Percentiles rank a stretch among this genome's conserved stretches.
Conservation (phyloP, 2,888 invertebrate genomes). For the Papilio protenor region DNA sequence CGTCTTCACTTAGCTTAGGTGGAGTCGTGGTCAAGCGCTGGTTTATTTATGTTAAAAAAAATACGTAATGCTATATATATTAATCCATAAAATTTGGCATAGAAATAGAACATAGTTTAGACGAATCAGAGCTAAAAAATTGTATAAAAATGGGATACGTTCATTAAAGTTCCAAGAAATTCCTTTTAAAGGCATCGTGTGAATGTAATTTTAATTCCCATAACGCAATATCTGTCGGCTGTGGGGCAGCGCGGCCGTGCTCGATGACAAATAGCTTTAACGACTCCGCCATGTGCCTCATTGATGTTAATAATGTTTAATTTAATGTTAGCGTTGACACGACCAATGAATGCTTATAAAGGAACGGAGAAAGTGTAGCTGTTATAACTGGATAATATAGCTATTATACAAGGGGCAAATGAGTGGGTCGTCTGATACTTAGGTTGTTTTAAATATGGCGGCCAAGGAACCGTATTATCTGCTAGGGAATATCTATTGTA, state of each 20-base stretch:
- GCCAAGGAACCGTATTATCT: too few relatives aligned
- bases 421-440: background rate
- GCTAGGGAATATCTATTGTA: background rate
- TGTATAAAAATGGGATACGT: background rate
- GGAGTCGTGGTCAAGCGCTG: too few relatives aligned
- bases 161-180: background rate
- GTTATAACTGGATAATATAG: background rate
- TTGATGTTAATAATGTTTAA: constrained; percentile 50
- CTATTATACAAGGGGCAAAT: background rate
- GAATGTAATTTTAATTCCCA: constrained; percentile 38
- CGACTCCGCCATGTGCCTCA: constrained; percentile 61
- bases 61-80: too few relatives aligned
- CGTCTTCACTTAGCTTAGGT: too few relatives aligned
- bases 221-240: constrained; percentile 54
- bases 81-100: too few relatives aligned
- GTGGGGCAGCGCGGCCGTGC: constrained; percentile 48
- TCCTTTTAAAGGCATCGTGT: constrained; percentile 11
- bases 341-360: constrained; percentile 14
- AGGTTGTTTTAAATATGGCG: background rate
- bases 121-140: too few relatives aligned
- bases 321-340: constrained; percentile 45
- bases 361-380: background rate
- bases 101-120: too few relatives aligned
- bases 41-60: too few relatives aligned
- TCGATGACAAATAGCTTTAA: constrained; percentile 65